phyloP scores from a whole-genome alignment of 2,888 invertebrate species.

The Aspidiotus destructor region DNA sequence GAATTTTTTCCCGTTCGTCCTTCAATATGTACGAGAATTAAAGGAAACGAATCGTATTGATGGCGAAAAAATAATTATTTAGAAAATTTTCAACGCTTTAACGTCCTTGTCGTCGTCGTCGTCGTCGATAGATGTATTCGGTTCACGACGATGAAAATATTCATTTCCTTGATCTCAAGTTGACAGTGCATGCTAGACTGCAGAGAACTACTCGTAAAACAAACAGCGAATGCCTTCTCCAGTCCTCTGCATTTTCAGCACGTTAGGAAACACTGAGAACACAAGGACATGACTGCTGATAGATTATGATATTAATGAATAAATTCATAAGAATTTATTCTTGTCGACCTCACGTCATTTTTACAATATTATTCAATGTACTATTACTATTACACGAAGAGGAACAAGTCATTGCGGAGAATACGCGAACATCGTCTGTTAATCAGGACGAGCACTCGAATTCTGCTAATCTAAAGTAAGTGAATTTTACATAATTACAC shows the following conservation, averaged over 20 bases:
- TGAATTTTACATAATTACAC: background rate
- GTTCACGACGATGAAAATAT: background rate
- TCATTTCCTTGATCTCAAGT: background rate
- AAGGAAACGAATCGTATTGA: too few species aligned
- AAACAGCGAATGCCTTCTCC: too few species aligned
- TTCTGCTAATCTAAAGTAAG: conserved; percentile 11
- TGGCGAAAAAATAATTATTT: too few species aligned
- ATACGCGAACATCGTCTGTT: background rate
- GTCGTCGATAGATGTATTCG: background rate
- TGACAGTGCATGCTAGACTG: background rate
- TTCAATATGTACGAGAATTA: too few species aligned
- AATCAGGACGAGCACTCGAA: background rate
- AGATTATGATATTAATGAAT: conserved; percentile 30
- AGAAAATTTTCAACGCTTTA: too few species aligned
- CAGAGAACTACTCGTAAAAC: background rate
- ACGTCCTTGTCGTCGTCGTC: too few species aligned
- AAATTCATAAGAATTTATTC: conserved; percentile 31
- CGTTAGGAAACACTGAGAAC: conserved; percentile 1
- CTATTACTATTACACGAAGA: conserved; percentile 21
- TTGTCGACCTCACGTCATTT: conserved; percentile 17
- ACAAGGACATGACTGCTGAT: conserved; percentile 18
- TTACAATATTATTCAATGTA: conserved; percentile 23
- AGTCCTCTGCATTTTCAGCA: background rate
- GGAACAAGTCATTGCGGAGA: conserved; percentile 16
- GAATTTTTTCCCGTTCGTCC: too few species aligned